Evolutionary conservation across 1,140 invertebrate species (phyloP).

Genomic region (Drosophila bocki): DNA sequence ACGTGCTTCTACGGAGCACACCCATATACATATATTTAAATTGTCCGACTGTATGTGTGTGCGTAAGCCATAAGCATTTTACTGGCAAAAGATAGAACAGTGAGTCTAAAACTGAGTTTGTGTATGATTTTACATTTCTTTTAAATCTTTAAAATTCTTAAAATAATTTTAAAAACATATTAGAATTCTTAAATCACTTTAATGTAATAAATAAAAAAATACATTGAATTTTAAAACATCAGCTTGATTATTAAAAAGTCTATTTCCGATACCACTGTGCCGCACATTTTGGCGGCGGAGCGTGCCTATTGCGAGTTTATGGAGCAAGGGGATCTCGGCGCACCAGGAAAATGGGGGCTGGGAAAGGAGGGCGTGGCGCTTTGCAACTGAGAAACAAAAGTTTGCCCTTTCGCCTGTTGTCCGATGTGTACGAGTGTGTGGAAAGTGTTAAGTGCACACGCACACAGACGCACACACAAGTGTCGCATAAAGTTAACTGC

Average conservation of each 20-base stretch:
- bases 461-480: constrained; percentile 59
- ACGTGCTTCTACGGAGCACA: constrained; percentile 35
- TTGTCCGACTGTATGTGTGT: constrained; percentile 35
- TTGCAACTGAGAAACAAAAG: constrained; percentile 60
- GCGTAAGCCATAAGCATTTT: constrained; percentile 64
- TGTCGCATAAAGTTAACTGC: constrained; percentile 82
- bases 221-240: too few relatives aligned
- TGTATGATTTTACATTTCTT: background rate
- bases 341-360: background rate
- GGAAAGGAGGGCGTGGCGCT: constrained; percentile 5
- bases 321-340: constrained; percentile 19
- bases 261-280: constrained; percentile 32
- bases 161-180: background rate
- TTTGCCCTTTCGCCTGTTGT: constrained; percentile 64
- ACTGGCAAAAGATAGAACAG: constrained; percentile 27
- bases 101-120: background rate
- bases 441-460: constrained; percentile 45
- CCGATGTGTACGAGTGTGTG: constrained; percentile 25
- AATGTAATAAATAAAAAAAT: background rate
- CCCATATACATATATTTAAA: constrained; percentile 43
- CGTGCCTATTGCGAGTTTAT: constrained; percentile 68
- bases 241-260: too few relatives aligned
- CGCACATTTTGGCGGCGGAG: constrained; percentile 40
- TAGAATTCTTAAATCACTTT: too few relatives aligned
- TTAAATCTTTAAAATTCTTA: background rate